Conservation (phyloP, 2,113 vertebrate species). For the Tragelaphus strepsiceros region DNA sequence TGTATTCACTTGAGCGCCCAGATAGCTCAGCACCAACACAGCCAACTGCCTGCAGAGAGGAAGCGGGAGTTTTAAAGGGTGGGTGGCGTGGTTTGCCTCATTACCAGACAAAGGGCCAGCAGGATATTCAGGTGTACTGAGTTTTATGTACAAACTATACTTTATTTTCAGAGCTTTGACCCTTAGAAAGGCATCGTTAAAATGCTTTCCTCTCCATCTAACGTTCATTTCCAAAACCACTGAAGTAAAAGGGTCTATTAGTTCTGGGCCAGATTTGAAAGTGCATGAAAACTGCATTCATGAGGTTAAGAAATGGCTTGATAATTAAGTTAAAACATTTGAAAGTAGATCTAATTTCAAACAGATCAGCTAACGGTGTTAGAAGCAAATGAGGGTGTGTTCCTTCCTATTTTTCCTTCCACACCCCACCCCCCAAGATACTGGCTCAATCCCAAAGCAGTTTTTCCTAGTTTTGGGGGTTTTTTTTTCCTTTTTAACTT, state of each 20-base stretch:
- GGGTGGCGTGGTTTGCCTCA: background rate
- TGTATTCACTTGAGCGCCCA: slow-evolving; percentile 25
- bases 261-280: slow-evolving; percentile 71
- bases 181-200: slow-evolving; percentile 66
- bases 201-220: slow-evolving; percentile 64
- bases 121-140: slow-evolving; percentile 55
- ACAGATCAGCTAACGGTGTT: slow-evolving; percentile 63
- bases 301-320: slow-evolving; percentile 72
- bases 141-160: slow-evolving; percentile 45
- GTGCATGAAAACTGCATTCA: slow-evolving; percentile 63
- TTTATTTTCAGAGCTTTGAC: slow-evolving; percentile 62
- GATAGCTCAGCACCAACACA: background rate
- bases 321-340: slow-evolving; percentile 72
- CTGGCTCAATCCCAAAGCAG: slow-evolving; percentile 28
- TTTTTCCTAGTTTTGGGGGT: background rate
- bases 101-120: slow-evolving; percentile 51
- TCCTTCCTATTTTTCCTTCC: slow-evolving; percentile 54
- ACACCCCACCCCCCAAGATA: background rate
- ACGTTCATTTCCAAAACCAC: slow-evolving; percentile 73
- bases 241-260: slow-evolving; percentile 72
- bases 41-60: slow-evolving; percentile 5
- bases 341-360: slow-evolving; percentile 67
- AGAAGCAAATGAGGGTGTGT: slow-evolving; percentile 50
- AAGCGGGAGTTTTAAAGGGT: slow-evolving; percentile 19
- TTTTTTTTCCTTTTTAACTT: background rate